Percentiles rank a stretch among this genome's conserved stretches.
phyloP scores from a whole-genome alignment of 2,113 vertebrate genomes.

The Rhinoderma darwinii region DNA sequence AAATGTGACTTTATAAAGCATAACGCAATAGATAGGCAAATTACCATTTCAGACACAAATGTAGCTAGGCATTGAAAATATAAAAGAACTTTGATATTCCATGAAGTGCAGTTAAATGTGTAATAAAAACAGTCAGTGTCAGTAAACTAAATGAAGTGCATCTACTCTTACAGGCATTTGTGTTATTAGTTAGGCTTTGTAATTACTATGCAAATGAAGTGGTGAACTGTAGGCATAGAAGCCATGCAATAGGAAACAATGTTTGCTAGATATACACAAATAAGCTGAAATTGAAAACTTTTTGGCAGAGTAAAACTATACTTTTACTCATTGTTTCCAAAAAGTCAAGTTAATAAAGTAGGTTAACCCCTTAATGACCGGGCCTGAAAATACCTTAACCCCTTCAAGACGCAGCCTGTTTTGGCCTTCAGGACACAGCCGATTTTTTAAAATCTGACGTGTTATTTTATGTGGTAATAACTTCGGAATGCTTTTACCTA shows the following conservation, averaged over 20 bases:
- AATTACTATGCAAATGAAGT: slow-evolving; percentile 76
- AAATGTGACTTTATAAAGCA: slow-evolving; percentile 52
- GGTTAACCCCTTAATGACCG: no score
- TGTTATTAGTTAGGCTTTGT: slow-evolving; percentile 74
- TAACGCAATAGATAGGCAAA: slow-evolving; percentile 37
- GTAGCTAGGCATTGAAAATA: slow-evolving; percentile 41
- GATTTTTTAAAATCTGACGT: no score
- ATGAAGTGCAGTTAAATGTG: slow-evolving; percentile 68
- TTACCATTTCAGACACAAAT: slow-evolving; percentile 52
- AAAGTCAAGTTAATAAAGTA: not conserved
- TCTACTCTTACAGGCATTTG: slow-evolving; percentile 71
- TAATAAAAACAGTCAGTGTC: slow-evolving; percentile 65
- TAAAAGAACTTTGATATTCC: slow-evolving; percentile 55
- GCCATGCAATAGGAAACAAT: slow-evolving; percentile 27
- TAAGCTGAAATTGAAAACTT: slow-evolving; percentile 28
- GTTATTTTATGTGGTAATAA: no score
- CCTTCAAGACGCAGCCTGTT: no score
- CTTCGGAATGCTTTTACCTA: no score
- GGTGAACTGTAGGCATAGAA: slow-evolving; percentile 65
- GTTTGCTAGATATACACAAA: slow-evolving; percentile 23
- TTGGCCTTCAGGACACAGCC: no score
- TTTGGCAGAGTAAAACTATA: not conserved
- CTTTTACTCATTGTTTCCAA: not conserved
- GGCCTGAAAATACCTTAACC: no score
- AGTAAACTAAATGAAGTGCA: slow-evolving; percentile 71